These are phyloP conservation scores for Cyanoramphus novaezelandiae DNA, from an alignment of 2,113 vertebrate genomes.

Conservation along the genomic window DNA sequence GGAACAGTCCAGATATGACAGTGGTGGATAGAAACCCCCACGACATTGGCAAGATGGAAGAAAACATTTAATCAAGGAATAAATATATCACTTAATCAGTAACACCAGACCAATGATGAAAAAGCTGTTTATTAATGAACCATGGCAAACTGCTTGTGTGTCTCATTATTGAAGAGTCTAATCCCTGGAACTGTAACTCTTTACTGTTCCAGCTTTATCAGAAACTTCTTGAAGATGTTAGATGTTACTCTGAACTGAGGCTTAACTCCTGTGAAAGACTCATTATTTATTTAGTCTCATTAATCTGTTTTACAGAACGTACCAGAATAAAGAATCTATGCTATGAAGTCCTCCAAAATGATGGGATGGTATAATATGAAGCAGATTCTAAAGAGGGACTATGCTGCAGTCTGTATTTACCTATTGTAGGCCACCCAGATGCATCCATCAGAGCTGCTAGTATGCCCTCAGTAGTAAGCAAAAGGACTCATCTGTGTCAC, in stretches of 20 bases:
- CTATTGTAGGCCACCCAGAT: background rate
- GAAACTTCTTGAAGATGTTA: background rate
- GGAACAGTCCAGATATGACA: background rate
- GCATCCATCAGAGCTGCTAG: background rate
- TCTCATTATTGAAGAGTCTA: background rate
- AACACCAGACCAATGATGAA: background rate
- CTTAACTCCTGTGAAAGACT: background rate
- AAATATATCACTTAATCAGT: background rate
- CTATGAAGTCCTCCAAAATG: background rate
- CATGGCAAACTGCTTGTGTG: background rate
- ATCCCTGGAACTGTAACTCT: background rate
- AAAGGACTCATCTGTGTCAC: background rate
- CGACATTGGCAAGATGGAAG: background rate
- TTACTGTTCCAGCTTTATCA: background rate
- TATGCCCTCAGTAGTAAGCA: background rate
- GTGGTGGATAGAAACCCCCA: background rate
- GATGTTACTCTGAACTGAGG: background rate
- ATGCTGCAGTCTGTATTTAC: background rate
- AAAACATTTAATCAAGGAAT: background rate
- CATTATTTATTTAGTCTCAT: background rate
- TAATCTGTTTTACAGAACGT: background rate
- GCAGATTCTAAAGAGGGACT: background rate
- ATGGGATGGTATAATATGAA: background rate
- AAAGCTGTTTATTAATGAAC: slow-evolving; percentile 32
- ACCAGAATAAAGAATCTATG: background rate